Conservation (phyloP, 2,888 invertebrate species). For the Bimastos eiseni region DNA sequence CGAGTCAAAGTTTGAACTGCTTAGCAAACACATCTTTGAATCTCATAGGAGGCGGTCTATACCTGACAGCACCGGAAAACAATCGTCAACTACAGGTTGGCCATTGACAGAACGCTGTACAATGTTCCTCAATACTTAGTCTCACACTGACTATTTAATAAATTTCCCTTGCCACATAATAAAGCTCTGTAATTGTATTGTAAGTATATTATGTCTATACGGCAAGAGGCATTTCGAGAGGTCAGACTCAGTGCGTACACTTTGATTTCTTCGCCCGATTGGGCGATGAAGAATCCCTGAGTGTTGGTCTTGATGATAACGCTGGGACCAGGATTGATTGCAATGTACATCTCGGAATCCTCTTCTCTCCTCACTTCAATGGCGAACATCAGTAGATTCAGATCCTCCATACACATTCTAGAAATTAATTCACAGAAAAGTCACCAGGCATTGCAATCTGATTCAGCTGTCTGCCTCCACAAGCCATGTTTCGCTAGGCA, state of each 20-base stretch:
- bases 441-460: background rate
- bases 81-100: too few species aligned
- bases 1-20: background rate
- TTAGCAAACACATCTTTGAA: too few species aligned
- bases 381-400: conserved; percentile 91
- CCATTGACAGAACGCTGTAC: too few species aligned
- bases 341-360: conserved; percentile 88
- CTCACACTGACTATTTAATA: too few species aligned
- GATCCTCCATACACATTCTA: conserved; percentile 97
- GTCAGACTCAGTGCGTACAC: conserved; percentile 21
- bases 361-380: conserved; percentile 78
- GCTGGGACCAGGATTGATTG: conserved; percentile 87
- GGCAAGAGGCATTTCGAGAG: background rate
- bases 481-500: background rate
- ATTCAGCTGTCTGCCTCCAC: background rate
- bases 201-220: conserved; percentile 63
- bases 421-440: background rate
- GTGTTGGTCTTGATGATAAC: conserved; percentile 93
- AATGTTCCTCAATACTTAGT: too few species aligned
- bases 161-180: too few species aligned
- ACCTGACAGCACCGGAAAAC: too few species aligned
- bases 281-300: conserved; percentile 99
- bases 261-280: conserved; percentile 99
- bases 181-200: too few species aligned
- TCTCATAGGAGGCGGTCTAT: too few species aligned